Base-by-base conservation (phyloP, 2,113 vertebrate species). In the Cnemophilus loriae region DNA sequence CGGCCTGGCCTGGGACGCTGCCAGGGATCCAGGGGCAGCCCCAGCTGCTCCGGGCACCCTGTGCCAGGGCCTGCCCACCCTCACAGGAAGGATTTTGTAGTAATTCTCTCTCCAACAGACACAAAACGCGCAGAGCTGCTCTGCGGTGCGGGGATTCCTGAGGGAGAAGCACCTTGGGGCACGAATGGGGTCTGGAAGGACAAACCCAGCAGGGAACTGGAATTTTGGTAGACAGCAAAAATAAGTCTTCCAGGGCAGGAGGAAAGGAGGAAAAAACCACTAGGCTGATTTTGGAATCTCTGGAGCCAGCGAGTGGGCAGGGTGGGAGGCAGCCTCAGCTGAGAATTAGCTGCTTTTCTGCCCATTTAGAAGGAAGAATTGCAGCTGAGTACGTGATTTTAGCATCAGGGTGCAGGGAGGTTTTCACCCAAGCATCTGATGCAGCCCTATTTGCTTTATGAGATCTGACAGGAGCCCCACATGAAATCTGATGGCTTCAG, bases 101-200 rank as follows among this genome's bases (percentile, higher is more conserved):
- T 8, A 13, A 24, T 73, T 80, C 52, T 41, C 50, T 64, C 42
- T 50, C 50, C 33, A 33, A 7, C 23, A 2, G 13, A 5, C 2
- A 1, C 2, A 7, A 22, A 64, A 39, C 35, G 19, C 20, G 22
- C 41, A 9, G 60, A 67, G 5, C n/a, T 49, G 2, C 42, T 44
- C 56, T 53, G 47, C 4, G 4, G 18, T 1, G 44, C 1, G 11
- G 23, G 1, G 0, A 0, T 21, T 57, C 27, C 56, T n/a, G n/a
- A 12, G 2, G 0, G 56, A 49, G 44, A n/a, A 37, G 41, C 8
- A 2, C 8, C 47, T 9, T 12, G 44, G 77, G 65, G n/a, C 56
- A 46, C 69, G 35, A 28, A 11, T 1, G 55, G 11, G 15, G n/a
- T 67, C 19, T 11, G 55, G 49, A 20, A 47, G 60, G 19, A 19